Evolutionary conservation across 2,113 vertebrate genomes (phyloP).

Genomic region (Podarcis raffonei): DNA sequence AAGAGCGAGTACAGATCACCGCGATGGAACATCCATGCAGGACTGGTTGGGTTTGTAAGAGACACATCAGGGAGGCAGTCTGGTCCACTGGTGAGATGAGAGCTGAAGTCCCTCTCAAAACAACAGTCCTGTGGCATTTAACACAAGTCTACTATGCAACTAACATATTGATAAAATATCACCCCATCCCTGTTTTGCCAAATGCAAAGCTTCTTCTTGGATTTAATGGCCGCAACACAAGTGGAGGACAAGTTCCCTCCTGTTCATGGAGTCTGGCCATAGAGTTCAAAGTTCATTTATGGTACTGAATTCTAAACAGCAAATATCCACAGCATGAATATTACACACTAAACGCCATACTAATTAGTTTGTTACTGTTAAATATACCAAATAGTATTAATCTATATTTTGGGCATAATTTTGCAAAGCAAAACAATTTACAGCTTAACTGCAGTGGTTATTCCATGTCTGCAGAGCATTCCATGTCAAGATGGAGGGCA

Average conservation of each 20-base stretch:
- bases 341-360: slow-evolving; percentile 43
- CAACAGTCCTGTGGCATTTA: no score
- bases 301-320: slow-evolving; percentile 8
- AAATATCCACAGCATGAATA: slow-evolving; percentile 18
- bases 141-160: no score
- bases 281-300: slow-evolving; percentile 7
- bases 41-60: not conserved
- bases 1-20: no score
- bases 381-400: slow-evolving; percentile 61
- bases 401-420: slow-evolving; percentile 49
- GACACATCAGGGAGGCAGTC: not conserved
- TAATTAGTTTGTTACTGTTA: slow-evolving; percentile 60
- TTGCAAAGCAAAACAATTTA: slow-evolving; percentile 62
- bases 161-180: no score
- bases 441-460: slow-evolving; percentile 43
- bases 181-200: no score
- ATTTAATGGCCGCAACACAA: no score
- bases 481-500: no score
- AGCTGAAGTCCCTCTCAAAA: no score
- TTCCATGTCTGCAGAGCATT: no score
- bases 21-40: no score
- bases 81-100: no score
- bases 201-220: no score
- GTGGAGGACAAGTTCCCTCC: not conserved
- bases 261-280: slow-evolving; percentile 33